Evolutionary conservation across 2,797 vertebrate species (phyloP).

Genomic region (Limosa lapponica): DNA sequence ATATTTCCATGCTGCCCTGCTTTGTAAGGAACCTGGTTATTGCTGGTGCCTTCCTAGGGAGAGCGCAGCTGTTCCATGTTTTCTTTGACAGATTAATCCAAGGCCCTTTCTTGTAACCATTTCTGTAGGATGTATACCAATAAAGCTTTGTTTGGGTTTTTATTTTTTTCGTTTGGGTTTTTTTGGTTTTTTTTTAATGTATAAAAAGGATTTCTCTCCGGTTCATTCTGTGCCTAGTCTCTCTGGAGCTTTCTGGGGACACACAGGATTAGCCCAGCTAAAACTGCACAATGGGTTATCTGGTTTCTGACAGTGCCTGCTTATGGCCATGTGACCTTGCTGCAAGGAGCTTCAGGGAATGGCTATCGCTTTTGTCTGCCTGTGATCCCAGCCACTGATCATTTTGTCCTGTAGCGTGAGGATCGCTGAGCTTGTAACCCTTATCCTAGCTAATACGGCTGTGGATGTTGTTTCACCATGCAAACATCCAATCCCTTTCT

Average conservation of each 20-base stretch:
- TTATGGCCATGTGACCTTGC: slow-evolving; percentile 36
- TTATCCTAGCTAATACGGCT: slow-evolving; percentile 17
- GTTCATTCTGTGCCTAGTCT: not conserved
- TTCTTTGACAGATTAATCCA: slow-evolving; percentile 45
- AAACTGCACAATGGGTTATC: slow-evolving; percentile 41
- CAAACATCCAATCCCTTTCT: slow-evolving; percentile 68
- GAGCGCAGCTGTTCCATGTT: slow-evolving; percentile 20
- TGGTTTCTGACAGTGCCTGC: slow-evolving; percentile 40
- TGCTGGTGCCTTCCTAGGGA: not conserved
- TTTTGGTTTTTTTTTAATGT: not conserved
- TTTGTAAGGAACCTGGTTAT: not conserved
- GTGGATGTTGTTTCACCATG: slow-evolving; percentile 62
- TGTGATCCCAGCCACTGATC: slow-evolving; percentile 55
- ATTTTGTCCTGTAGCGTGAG: slow-evolving; percentile 7
- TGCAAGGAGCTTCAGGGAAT: slow-evolving; percentile 51
- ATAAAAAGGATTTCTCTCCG: slow-evolving; percentile 11
- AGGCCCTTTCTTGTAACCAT: slow-evolving; percentile 58
- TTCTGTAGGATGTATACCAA: slow-evolving; percentile 55
- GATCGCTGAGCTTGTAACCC: slow-evolving; percentile 66
- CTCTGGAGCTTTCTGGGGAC: slow-evolving; percentile 33
- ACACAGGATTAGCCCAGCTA: slow-evolving; percentile 5
- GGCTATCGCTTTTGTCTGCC: slow-evolving; percentile 40
- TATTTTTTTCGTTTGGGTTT: not conserved
- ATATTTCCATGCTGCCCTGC: not conserved
- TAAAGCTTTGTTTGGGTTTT: slow-evolving; percentile 64